Percentiles rank a stretch among this genome's conserved stretches.
Evolutionary conservation across 2,113 vertebrate species (phyloP).

Genomic region (Panthera uncia): DNA sequence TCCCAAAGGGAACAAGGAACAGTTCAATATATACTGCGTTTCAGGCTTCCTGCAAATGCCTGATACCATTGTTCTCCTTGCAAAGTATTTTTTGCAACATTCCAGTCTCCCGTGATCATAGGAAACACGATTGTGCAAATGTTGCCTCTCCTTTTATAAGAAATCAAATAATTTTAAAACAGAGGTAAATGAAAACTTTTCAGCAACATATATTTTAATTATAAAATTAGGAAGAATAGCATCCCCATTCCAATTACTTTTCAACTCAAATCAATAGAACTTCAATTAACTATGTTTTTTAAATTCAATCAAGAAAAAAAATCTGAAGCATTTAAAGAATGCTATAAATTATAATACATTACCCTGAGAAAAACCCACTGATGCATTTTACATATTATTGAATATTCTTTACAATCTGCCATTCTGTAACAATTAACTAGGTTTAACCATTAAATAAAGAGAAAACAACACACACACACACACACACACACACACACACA

Average conservation of each 20-base stretch:
- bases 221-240: neutral
- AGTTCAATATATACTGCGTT: neutral
- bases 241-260: conserved; percentile 8
- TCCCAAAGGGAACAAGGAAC: neutral
- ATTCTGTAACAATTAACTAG: conserved; percentile 29
- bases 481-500: neutral
- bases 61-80: neutral
- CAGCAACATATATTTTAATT: conserved; percentile 17
- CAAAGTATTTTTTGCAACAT: neutral
- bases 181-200: neutral
- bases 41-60: neutral
- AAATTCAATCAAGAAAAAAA: conserved; percentile 30
- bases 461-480: neutral
- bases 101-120: neutral
- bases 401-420: neutral
- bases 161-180: conserved; percentile 51
- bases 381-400: neutral
- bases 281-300: neutral
- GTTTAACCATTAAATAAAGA: neutral
- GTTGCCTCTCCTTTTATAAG: neutral
- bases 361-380: neutral
- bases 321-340: conserved; percentile 25
- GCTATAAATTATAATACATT: conserved; percentile 5
- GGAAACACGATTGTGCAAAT: neutral
- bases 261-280: conserved; percentile 2